A percentile compares a stretch with the other conserved stretches of the same genome.
Evolutionary conservation across 1,140 invertebrate species (phyloP).

Genomic region (Bombus pyrosoma): DNA sequence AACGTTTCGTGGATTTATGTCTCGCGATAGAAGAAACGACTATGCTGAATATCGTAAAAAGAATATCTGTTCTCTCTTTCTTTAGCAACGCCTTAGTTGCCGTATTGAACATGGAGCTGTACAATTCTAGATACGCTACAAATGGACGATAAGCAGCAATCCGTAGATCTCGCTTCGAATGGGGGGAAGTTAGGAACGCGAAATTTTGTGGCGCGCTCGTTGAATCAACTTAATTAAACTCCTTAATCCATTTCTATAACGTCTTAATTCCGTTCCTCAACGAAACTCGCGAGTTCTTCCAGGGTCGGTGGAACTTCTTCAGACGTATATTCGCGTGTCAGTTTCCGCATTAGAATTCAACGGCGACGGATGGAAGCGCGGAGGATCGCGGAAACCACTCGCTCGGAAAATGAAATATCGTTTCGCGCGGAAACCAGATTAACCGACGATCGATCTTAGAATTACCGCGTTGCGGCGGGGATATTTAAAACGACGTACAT

Average conservation of each 20-base stretch:
- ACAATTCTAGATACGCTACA: conserved; percentile 28
- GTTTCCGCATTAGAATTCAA: conserved; percentile 60
- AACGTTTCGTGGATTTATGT: background rate
- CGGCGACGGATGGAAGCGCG: conserved; percentile 34
- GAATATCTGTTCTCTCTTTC: background rate
- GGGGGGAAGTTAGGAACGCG: background rate
- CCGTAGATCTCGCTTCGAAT: background rate
- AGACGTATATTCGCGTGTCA: conserved; percentile 63
- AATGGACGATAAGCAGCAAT: conserved; percentile 51
- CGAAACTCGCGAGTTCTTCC: conserved; percentile 56
- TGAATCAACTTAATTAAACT: conserved; percentile 72
- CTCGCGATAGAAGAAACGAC: too few relatives aligned
- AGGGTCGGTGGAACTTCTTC: conserved; percentile 41
- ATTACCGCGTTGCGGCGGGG: background rate
- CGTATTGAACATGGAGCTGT: background rate
- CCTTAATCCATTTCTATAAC: conserved; percentile 71
- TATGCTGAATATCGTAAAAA: background rate
- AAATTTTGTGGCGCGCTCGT: conserved; percentile 51
- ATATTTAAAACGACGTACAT: background rate
- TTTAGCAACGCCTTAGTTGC: too few relatives aligned
- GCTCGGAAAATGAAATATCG: conserved; percentile 64
- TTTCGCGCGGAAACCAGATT: conserved; percentile 44
- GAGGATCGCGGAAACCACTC: conserved; percentile 45
- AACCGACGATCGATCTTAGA: conserved; percentile 39
- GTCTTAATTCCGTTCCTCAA: conserved; percentile 65